Base-by-base conservation (phyloP, 2,888 invertebrate species). In the Lasius platythorax region DNA sequence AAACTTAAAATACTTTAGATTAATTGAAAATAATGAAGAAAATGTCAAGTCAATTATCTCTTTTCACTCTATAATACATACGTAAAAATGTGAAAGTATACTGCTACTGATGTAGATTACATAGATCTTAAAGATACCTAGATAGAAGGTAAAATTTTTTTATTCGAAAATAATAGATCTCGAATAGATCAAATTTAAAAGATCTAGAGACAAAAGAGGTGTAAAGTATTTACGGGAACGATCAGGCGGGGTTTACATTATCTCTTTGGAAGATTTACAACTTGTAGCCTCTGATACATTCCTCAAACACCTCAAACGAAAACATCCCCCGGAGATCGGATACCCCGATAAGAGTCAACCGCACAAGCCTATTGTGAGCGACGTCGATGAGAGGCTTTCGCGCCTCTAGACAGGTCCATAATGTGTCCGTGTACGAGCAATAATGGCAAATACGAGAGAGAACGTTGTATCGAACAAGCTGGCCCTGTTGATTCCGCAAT, bases 381-480 rank as follows among this genome's bases (percentile, higher is more conserved):
- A n/a, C 58, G 30, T 28, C 70, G 33, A 50, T 28, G 23, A 66
- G 23, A 37, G 50, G 30, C 40, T 68, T 78, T 68, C 78, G 58
- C 68, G 30, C 58, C 58, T 68, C 58, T 56, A 15, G 30, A 56
- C 78, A 43, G 56, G 56, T 23, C 78, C 56, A 58, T 58, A 43
- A 33, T 30, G 53, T 40, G 40, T 28, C 18, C 30, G 33, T 70
- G 33, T 18, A 56, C 56, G 28, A 58, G 46, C 58, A 70, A 81
- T 81, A 81, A 72, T 61, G 23, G 72, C 61, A 81, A 72, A 81
- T 61, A 58, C 61, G 46, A 61, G 70, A 18, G 67, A 70, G 68
- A 30, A 68, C 23, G 58, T 68, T 15, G 43, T 58, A n/a, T 53
- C 50, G 66, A 76, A 28, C 40, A 76, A 79, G 61, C 43, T 9